Evolutionary conservation across 2,888 invertebrate species (phyloP).

Genomic region (Drosophila vallismaia): DNA sequence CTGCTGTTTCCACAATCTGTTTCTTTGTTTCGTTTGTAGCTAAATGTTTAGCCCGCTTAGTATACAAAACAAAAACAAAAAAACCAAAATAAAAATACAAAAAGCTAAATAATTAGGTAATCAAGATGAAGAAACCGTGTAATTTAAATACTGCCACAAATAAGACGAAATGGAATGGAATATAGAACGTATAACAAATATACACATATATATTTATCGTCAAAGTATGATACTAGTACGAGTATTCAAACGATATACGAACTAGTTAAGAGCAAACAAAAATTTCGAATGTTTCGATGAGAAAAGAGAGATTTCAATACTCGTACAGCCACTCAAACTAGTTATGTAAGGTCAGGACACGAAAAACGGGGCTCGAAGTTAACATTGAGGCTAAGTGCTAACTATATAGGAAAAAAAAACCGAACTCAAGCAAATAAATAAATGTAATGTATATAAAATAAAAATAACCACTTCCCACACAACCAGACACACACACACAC

Average conservation of each 20-base stretch:
- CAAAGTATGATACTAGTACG: constrained; percentile 34
- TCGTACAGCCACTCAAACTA: constrained; percentile 42
- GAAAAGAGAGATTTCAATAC: not conserved
- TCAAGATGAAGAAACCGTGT: constrained; percentile 58
- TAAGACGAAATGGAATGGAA: constrained; percentile 68
- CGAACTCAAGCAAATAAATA: constrained; percentile 28
- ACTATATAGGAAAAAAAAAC: constrained; percentile 51
- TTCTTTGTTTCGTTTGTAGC: constrained; percentile 56
- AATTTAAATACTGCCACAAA: constrained; percentile 81
- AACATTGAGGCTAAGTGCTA: constrained; percentile 80
- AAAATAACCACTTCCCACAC: constrained; percentile 35
- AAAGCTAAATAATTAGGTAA: constrained; percentile 31
- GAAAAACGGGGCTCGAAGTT: constrained; percentile 82
- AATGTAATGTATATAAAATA: constrained; percentile 36
- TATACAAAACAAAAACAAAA: constrained; percentile 37
- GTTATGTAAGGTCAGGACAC: constrained; percentile 60
- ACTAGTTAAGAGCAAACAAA: constrained; percentile 40
- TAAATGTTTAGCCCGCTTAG: constrained; percentile 69
- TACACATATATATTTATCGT: constrained; percentile 44
- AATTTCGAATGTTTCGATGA: constrained; percentile 44
- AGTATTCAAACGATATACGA: constrained; percentile 42
- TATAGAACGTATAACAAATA: constrained; percentile 41
- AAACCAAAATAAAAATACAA: constrained; percentile 22
- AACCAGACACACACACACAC: constrained; percentile 23
- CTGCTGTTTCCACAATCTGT: constrained; percentile 34